Evolutionary conservation across 2,113 vertebrate genomes (phyloP).

Genomic region (Andinoacara biseriatus): DNA sequence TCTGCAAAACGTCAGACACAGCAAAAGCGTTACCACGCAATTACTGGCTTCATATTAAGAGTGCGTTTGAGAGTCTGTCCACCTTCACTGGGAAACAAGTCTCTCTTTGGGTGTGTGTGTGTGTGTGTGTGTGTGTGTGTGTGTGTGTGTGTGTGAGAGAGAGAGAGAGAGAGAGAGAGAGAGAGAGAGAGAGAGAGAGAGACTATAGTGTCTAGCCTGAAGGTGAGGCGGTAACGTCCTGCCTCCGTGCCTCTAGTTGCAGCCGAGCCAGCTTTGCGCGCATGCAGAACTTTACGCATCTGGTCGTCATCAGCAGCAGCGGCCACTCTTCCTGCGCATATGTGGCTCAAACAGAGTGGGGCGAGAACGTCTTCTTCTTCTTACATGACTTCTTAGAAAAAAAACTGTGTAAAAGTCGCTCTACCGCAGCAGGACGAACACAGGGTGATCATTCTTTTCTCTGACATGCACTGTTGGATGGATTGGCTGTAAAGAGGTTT

Average conservation of each 20-base stretch:
- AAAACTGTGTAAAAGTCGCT: not conserved
- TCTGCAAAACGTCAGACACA: slow-evolving; percentile 85
- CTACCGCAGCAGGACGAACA: slow-evolving; percentile 2
- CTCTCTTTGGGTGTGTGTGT: slow-evolving; percentile 5
- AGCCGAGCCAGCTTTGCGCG: slow-evolving; percentile 58
- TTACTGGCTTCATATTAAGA: slow-evolving; percentile 83
- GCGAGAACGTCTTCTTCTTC: slow-evolving; percentile 17
- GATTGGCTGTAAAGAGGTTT: slow-evolving; percentile 42
- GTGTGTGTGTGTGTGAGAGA: not conserved
- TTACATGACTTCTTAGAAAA: slow-evolving; percentile 1
- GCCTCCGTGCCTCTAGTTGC: slow-evolving; percentile 68
- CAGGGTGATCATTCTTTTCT: not conserved
- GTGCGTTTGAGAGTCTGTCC: not conserved
- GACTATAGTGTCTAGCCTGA: slow-evolving; percentile 59
- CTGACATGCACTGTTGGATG: slow-evolving; percentile 47
- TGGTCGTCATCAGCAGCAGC: slow-evolving; percentile 82
- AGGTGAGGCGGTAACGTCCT: slow-evolving; percentile 68
- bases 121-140: slow-evolving; percentile 63
- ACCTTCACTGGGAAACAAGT: not conserved
- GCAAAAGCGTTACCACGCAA: slow-evolving; percentile 87
- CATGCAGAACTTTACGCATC: slow-evolving; percentile 78
- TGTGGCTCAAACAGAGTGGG: slow-evolving; percentile 74
- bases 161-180: not conserved
- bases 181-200: slow-evolving; percentile 16
- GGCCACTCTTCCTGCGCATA: slow-evolving; percentile 74